These are phyloP conservation scores for Gymnosoma rotundatum DNA, from an alignment of 2,888 invertebrate species.

Conservation along the genomic window DNA sequence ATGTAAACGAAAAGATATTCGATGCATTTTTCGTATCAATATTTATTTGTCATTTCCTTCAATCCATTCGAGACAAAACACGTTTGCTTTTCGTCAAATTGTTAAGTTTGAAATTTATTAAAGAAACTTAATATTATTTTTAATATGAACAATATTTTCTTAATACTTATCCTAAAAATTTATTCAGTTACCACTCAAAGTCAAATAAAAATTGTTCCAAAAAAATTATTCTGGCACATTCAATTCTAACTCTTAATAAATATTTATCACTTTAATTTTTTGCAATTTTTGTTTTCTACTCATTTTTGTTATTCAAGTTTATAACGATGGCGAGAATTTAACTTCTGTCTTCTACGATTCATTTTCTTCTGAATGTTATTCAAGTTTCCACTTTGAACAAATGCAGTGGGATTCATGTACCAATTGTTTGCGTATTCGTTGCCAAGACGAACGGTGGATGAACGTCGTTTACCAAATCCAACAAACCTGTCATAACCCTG, in stretches of 20 bases:
- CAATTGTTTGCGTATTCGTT: constrained; percentile 4
- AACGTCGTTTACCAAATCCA: constrained; percentile 48
- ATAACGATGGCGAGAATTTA: constrained; percentile 33
- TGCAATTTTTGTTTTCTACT: not conserved
- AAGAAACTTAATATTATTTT: not conserved
- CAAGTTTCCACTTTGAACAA: not conserved
- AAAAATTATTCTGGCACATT: no score
- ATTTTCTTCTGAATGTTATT: constrained; percentile 41
- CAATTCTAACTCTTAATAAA: not conserved
- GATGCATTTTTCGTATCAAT: no score
- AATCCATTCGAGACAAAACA: no score
- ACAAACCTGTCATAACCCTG: not conserved
- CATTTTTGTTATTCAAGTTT: constrained; percentile 1
- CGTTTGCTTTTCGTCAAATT: no score
- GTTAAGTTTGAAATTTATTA: not conserved
- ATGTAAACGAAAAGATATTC: no score
- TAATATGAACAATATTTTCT: not conserved
- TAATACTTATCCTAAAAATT: not conserved
- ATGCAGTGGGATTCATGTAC: not conserved
- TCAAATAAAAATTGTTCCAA: no score
- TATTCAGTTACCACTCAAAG: not conserved
- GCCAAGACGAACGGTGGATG: not conserved
- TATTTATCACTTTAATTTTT: constrained; percentile 1
- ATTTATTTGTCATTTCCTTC: no score
- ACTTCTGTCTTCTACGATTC: constrained; percentile 27